These are phyloP conservation scores for Oceanodroma leucorhoa DNA, from an alignment of 2,797 vertebrate genomes.

Conservation along the genomic window DNA sequence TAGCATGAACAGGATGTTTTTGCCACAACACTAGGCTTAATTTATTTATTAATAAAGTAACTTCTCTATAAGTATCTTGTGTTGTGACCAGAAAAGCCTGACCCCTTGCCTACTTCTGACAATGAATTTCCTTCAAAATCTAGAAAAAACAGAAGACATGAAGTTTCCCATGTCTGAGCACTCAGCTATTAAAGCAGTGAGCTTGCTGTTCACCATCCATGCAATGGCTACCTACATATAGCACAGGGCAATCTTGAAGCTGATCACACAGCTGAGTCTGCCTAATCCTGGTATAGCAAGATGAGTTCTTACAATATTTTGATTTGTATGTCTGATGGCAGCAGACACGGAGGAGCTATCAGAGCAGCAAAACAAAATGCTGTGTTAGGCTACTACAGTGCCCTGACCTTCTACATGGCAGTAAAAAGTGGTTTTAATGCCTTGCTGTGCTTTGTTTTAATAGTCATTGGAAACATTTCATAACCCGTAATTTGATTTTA, in stretches of 20 bases:
- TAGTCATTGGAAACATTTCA: neutral
- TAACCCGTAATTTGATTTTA: neutral
- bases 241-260: neutral
- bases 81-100: neutral
- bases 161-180: neutral
- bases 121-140: neutral
- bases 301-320: neutral
- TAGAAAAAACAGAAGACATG: neutral
- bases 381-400: neutral
- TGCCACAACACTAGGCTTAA: neutral
- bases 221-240: rapidly evolving
- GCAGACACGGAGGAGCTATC: neutral
- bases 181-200: neutral
- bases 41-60: neutral
- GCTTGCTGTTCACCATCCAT: neutral
- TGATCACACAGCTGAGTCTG: neutral
- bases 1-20: neutral
- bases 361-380: neutral
- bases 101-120: neutral
- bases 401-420: neutral
- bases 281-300: neutral
- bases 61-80: neutral
- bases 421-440: neutral
- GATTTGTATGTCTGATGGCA: neutral
- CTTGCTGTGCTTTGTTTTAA: neutral